phyloP scores from a whole-genome alignment of 2,888 invertebrate genomes.

The Cheilosia urbana region DNA sequence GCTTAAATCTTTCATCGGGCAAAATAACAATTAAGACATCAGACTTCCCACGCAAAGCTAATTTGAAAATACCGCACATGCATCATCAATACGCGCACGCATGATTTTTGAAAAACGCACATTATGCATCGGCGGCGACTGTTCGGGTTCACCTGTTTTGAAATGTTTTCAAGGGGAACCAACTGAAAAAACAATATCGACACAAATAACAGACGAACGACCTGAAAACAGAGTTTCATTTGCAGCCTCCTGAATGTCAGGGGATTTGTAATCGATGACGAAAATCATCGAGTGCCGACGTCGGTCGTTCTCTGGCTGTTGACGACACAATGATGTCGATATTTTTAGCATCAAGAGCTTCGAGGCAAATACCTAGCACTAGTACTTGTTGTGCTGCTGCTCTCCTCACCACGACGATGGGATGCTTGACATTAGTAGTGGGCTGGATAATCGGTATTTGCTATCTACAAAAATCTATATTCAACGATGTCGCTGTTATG shows the following conservation, averaged over 20 bases:
- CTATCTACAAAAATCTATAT: background rate
- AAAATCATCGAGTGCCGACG: slow-evolving; percentile 23
- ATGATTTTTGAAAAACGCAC: slow-evolving; percentile 46
- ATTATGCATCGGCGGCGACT: background rate
- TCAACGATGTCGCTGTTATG: slow-evolving; percentile 4
- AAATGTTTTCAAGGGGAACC: slow-evolving; percentile 23
- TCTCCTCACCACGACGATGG: slow-evolving; percentile 4
- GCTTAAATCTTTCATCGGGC: slow-evolving; percentile 25
- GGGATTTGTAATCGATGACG: slow-evolving; percentile 58
- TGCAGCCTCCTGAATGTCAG: slow-evolving; percentile 44
- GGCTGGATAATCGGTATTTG: slow-evolving; percentile 19
- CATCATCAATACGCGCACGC: slow-evolving; percentile 26
- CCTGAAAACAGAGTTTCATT: slow-evolving; percentile 3
- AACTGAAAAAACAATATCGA: background rate
- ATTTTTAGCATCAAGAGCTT: slow-evolving; percentile 60
- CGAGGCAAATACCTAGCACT: slow-evolving; percentile 27
- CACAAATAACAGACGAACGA: slow-evolving; percentile 1
- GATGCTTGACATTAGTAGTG: slow-evolving; percentile 45
- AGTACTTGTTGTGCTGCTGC: slow-evolving; percentile 2
- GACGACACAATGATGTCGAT: slow-evolving; percentile 22
- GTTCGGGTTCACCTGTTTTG: slow-evolving; percentile 50
- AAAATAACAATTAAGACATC: slow-evolving; percentile 21
- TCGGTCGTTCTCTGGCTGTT: background rate
- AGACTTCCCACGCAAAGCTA: slow-evolving; percentile 20
- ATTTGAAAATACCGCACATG: slow-evolving; percentile 3